Percentiles rank a stretch among this genome's conserved stretches.
phyloP scores from a whole-genome alignment of 1,140 invertebrate species.

The Leucophenga varia region DNA sequence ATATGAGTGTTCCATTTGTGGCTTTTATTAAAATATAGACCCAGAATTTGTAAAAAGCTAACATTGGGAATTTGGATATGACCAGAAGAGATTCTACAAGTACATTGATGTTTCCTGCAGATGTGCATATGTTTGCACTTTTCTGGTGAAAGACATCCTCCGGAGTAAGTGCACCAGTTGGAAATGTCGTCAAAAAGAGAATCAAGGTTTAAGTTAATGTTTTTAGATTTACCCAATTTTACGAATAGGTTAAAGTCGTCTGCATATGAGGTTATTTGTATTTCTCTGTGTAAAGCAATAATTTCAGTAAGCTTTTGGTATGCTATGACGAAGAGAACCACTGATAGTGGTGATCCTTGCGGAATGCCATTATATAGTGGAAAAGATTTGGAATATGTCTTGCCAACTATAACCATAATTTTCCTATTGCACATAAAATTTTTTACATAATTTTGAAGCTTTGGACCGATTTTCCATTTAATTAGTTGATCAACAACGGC shows the following conservation, averaged over 20 bases:
- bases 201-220: neutral
- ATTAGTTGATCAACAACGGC: conserved; percentile 9
- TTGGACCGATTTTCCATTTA: conserved; percentile 17
- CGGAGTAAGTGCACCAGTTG: conserved; percentile 6
- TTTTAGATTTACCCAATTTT: conserved; percentile 6
- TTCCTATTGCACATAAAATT: conserved; percentile 17
- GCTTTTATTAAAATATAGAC: conserved; percentile 7
- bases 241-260: conserved; percentile 11
- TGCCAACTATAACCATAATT: conserved; percentile 3
- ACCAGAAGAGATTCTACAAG: neutral
- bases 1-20: conserved; percentile 10
- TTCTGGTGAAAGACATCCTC: conserved; percentile 1
- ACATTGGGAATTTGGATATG: neutral
- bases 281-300: conserved; percentile 8
- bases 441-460: conserved; percentile 12
- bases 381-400: conserved; percentile 5
- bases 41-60: conserved; percentile 6
- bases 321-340: conserved; percentile 10
- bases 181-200: conserved; percentile 6
- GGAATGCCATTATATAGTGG: conserved; percentile 11
- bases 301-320: conserved; percentile 9
- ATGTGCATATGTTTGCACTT: conserved; percentile 19
- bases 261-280: conserved; percentile 7
- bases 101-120: conserved; percentile 9
- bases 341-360: conserved; percentile 12